Conservation (phyloP, 1,140 invertebrate species). For the Periplaneta americana region DNA sequence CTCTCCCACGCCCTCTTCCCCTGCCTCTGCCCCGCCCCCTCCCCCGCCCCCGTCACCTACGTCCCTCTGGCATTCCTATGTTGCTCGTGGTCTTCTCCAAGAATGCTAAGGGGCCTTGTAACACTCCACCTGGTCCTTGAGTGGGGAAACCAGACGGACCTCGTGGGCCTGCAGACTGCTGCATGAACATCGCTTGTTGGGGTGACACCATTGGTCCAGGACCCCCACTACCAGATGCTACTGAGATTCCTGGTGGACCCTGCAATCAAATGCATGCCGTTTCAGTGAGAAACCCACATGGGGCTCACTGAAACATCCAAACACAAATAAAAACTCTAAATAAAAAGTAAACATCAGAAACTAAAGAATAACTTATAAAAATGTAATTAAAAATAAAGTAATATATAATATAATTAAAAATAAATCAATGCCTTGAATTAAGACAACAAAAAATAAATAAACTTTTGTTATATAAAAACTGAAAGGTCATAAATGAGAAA, state of each 20-base stretch:
- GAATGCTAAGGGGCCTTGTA: constrained; percentile 69
- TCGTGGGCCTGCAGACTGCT: constrained; percentile 35
- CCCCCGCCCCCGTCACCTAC: constrained; percentile 65
- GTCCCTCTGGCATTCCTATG: constrained; percentile 68
- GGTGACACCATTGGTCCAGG: constrained; percentile 23
- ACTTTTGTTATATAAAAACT: neutral
- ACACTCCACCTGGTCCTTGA: constrained; percentile 34
- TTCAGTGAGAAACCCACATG: constrained; percentile 9
- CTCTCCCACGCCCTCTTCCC: constrained; percentile 53
- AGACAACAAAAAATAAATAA: neutral
- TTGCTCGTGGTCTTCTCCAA: constrained; percentile 77
- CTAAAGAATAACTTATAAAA: neutral
- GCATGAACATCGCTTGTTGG: constrained; percentile 52
- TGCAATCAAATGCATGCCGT: constrained; percentile 3
- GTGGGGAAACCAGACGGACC: constrained; percentile 30
- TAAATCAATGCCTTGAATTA: neutral
- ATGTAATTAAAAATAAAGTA: neutral
- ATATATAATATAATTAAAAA: neutral
- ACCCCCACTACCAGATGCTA: constrained; percentile 11
- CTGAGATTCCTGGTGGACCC: constrained; percentile 4
- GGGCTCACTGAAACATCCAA: constrained; percentile 11
- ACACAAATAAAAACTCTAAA: constrained; percentile 8
- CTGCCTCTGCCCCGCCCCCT: constrained; percentile 61
- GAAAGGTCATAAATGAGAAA: neutral
- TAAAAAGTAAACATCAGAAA: neutral